Conservation (phyloP, 2,797 vertebrate species). For the Florisuga fusca region DNA sequence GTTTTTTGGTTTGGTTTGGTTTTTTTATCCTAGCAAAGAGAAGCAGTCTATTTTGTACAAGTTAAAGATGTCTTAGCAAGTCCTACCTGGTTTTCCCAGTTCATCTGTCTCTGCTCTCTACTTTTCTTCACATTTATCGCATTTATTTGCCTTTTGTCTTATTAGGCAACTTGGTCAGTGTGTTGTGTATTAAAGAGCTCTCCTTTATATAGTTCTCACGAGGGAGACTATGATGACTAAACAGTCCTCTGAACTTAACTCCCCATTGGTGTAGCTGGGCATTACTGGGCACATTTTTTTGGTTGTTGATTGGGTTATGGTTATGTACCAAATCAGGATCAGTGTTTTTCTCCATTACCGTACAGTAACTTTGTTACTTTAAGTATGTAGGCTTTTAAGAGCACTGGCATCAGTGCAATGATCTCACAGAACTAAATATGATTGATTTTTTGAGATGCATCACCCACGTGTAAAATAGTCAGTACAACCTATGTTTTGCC, state of each 20-base stretch:
- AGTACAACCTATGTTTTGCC: not conserved
- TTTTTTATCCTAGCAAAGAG: not conserved
- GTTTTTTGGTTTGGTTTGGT: not conserved
- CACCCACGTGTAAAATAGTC: not conserved
- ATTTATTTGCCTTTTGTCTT: constrained; percentile 32
- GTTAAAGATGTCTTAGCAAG: constrained; percentile 3
- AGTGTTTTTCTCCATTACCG: not conserved
- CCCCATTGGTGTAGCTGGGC: not conserved
- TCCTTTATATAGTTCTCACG: not conserved
- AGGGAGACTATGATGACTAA: not conserved
- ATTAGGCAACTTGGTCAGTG: not conserved
- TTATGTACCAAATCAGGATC: not conserved
- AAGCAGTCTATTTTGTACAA: not conserved
- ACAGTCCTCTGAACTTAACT: not conserved
- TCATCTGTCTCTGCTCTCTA: not conserved
- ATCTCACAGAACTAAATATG: not conserved
- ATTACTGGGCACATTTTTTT: not conserved
- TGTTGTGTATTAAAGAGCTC: not conserved
- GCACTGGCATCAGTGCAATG: not conserved
- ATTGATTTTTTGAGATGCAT: not conserved
- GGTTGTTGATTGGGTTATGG: not conserved
- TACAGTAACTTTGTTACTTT: not conserved
- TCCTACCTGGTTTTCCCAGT: not conserved
- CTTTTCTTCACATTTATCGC: not conserved
- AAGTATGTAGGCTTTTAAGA: not conserved